These are phyloP conservation scores for Lasioglossum oenotherae DNA, from an alignment of 2,888 invertebrate genomes.

Conservation along the genomic window DNA sequence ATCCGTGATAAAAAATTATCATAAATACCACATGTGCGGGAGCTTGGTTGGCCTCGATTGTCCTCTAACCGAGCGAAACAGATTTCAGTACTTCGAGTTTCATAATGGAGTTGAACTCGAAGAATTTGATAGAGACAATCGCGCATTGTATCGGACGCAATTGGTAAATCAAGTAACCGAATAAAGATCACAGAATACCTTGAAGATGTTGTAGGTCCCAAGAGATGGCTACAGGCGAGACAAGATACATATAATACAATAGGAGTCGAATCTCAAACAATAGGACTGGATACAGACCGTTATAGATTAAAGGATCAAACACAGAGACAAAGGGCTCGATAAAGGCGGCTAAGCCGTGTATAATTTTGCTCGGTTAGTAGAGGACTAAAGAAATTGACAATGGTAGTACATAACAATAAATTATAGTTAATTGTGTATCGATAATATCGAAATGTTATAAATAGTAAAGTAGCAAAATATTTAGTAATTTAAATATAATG, in stretches of 20 bases:
- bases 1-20: background rate
- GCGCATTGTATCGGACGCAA: background rate
- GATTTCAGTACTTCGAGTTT: background rate
- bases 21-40: background rate
- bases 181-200: background rate
- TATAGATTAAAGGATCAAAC: background rate
- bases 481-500: no score
- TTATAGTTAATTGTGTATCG: no score
- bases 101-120: background rate
- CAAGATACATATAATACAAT: background rate
- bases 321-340: background rate
- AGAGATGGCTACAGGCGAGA: background rate
- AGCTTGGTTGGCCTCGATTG: background rate
- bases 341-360: background rate
- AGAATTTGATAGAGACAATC: background rate
- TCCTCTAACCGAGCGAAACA: background rate
- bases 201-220: background rate
- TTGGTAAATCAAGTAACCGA: background rate
- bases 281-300: background rate
- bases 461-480: no score
- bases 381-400: background rate
- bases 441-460: no score
- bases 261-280: constrained; percentile 8
- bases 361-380: background rate
- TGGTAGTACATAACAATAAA: no score